A percentile compares a stretch with the other conserved stretches of the same genome.
Conservation (phyloP, 2,113 vertebrate species). For the Cercopithecus mona region DNA sequence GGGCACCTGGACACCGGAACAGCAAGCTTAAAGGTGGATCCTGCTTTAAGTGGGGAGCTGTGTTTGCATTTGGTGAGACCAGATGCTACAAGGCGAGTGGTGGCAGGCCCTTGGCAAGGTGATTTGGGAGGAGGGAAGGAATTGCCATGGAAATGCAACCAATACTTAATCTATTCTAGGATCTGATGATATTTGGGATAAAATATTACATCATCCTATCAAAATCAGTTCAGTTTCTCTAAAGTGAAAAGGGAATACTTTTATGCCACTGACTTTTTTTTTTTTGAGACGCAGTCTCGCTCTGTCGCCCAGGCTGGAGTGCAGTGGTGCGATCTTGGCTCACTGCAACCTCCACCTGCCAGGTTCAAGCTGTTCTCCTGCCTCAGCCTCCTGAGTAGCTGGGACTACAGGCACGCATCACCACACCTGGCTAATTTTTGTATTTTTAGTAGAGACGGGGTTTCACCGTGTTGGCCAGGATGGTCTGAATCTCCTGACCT, state of each 20-base stretch:
- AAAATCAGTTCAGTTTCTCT: not conserved
- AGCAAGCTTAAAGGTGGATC: not conserved
- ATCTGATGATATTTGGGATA: not conserved
- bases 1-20: fast-evolving
- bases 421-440: no score
- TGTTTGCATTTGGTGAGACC: not conserved
- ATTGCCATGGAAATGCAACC: not conserved
- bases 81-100: not conserved
- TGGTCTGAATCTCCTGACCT: no score
- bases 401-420: no score
- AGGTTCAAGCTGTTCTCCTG: no score
- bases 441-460: no score
- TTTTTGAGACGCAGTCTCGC: no score
- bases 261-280: not conserved
- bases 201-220: not conserved
- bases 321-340: no score
- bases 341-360: no score
- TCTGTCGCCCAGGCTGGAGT: no score
- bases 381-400: no score
- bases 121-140: not conserved
- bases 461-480: no score
- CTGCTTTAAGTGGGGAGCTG: not conserved
- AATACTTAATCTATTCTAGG: not conserved
- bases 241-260: not conserved
- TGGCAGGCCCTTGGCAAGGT: not conserved